Percentiles rank a stretch among this genome's conserved stretches.
These are phyloP conservation scores for Hylomyscus alleni DNA, from an alignment of 2,797 vertebrate species.

Conservation along the genomic window DNA sequence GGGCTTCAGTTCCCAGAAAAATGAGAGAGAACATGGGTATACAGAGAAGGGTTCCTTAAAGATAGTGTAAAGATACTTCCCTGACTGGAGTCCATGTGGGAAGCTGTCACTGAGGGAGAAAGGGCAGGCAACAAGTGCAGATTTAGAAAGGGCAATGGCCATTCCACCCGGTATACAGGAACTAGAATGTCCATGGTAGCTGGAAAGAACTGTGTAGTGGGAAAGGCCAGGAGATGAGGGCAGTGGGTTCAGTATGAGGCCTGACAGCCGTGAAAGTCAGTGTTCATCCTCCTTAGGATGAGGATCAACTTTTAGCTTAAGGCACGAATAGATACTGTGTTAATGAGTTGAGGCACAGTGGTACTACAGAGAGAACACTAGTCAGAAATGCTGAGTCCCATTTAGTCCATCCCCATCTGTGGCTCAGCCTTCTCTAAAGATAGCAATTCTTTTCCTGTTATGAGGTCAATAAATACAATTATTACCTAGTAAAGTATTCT, in stretches of 20 bases:
- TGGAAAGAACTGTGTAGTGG: not conserved
- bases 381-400: not conserved
- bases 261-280: not conserved
- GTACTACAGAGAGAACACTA: not conserved
- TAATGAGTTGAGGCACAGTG: not conserved
- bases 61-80: not conserved
- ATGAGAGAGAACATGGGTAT: not conserved
- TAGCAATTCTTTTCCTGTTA: not conserved
- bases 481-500: conserved; percentile 10
- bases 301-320: conserved; percentile 45
- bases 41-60: not conserved
- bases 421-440: not conserved
- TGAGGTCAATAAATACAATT: not conserved
- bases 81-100: not conserved
- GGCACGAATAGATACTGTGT: not conserved
- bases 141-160: conserved; percentile 14
- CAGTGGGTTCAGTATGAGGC: not conserved
- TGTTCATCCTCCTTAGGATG: not conserved
- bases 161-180: not conserved
- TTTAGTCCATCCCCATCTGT: conserved; percentile 10
- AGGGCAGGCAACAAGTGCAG: not conserved
- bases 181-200: not conserved
- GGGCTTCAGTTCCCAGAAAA: not conserved
- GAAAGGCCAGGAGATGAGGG: not conserved
- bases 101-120: not conserved